Base-by-base conservation (phyloP, 2,888 invertebrate genomes). In the Drosophila mulleri region DNA sequence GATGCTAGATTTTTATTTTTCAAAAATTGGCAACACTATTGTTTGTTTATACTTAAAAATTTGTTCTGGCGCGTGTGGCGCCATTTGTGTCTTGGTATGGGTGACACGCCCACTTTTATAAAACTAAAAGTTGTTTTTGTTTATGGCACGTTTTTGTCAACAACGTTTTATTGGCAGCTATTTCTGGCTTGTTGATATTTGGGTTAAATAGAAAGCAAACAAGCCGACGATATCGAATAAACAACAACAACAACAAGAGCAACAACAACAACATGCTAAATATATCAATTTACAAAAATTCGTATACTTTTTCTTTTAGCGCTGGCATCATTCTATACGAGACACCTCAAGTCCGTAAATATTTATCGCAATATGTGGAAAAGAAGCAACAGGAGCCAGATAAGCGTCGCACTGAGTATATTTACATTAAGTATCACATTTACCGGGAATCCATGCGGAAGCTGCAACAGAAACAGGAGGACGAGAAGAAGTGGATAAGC, bases 341-440 rank as follows among this genome's bases (percentile, higher is more conserved):
- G 67, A 88, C 90, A 60, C 90, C 90, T 32, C 84, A 89, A 68
- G 80, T 93, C 11, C 88, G 92, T 35, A 87, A 91, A 52, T 91
- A 92, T 57, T 80, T 94, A 2, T 89, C 92, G 2, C 92, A 93
- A 42, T 82, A 92, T 66, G 89, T 94, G 57, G 89, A 93, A 87
- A 68, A 75, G 52, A 83, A 88, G 47, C 52, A 74, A 16, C 72
- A 74, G 39, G 80, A 83, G 47, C 82, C 80, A 37, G 88, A 91
- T 37, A 91, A 89, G 50, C 83, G 93, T 88, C 84, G 93, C 91
- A 93, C 94, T 1, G 94, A 94, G 75, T 94, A 94, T 80, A 94
- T 94, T 81, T 94, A 94, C 78, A 93, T 94, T 11, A 94, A 94
- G 79, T 94, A 94, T 84, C 94, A 93, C 60, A 92, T 93, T 35